Conservation (phyloP, 2,113 vertebrate species). For the Oreochromis tanganicae region DNA sequence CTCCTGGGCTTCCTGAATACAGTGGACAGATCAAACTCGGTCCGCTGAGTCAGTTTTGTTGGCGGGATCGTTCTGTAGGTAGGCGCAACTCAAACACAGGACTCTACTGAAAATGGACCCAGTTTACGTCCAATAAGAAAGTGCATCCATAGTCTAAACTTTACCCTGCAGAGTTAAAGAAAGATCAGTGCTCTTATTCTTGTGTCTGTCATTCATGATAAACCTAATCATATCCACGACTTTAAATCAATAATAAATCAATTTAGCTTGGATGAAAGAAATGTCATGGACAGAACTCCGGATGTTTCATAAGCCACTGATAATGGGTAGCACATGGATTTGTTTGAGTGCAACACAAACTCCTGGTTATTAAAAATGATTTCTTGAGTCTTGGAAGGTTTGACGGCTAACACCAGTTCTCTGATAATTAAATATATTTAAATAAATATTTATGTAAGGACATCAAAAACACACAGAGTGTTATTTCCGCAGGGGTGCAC, state of each 20-base stretch:
- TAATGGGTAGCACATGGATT: not conserved
- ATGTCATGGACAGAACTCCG: conserved; percentile 35
- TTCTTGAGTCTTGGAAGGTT: not conserved
- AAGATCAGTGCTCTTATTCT: not conserved
- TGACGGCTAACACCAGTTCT: not conserved
- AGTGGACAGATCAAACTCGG: not conserved
- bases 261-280: conserved; percentile 16
- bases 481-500: not conserved
- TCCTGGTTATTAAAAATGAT: not conserved
- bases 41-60: not conserved
- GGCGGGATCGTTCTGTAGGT: not conserved
- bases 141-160: not conserved
- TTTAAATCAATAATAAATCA: conserved; percentile 3
- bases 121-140: not conserved
- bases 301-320: conserved; percentile 6
- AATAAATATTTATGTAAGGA: not conserved
- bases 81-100: not conserved
- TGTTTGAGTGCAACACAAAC: not conserved
- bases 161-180: not conserved
- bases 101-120: not conserved
- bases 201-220: conserved; percentile 5
- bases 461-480: not conserved
- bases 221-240: not conserved
- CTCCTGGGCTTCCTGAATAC: not conserved
- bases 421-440: not conserved